Conservation (phyloP, 2,888 invertebrate species). For the Tinea trinotella region DNA sequence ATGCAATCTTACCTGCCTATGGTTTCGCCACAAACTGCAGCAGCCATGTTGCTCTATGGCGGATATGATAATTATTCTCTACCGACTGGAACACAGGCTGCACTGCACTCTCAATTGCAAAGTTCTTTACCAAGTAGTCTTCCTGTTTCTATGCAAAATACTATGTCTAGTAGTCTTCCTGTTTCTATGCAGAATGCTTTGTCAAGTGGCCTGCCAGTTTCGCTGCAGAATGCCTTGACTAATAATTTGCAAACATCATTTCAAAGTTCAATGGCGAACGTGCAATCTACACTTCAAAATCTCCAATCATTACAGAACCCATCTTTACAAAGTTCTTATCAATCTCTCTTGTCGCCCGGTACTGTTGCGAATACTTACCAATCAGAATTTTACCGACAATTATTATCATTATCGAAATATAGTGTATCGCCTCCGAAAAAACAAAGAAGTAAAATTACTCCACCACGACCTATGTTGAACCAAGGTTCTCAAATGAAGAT, state of each 20-base stretch:
- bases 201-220: neutral
- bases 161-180: neutral
- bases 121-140: neutral
- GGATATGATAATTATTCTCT: constrained; percentile 42
- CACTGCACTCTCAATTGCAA: neutral
- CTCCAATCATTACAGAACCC: neutral
- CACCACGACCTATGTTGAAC: neutral
- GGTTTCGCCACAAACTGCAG: constrained; percentile 50
- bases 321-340: constrained; percentile 30
- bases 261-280: neutral
- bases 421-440: constrained; percentile 47
- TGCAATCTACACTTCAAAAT: neutral
- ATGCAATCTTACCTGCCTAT: constrained; percentile 54
- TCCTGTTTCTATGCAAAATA: neutral
- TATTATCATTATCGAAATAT: constrained; percentile 45
- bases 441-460: constrained; percentile 25
- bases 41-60: constrained; percentile 47
- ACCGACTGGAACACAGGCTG: constrained; percentile 22
- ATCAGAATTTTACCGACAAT: constrained; percentile 59
- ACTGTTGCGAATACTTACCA: constrained; percentile 48
- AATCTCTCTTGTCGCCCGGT: constrained; percentile 29
- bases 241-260: neutral
- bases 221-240: neutral
- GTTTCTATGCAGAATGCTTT: neutral
- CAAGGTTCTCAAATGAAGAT: neutral